Evolutionary conservation across 2,113 vertebrate species (phyloP), one percentile per base, ranked within the genome.

Genomic region (Takifugu bimaculatus): DNA sequence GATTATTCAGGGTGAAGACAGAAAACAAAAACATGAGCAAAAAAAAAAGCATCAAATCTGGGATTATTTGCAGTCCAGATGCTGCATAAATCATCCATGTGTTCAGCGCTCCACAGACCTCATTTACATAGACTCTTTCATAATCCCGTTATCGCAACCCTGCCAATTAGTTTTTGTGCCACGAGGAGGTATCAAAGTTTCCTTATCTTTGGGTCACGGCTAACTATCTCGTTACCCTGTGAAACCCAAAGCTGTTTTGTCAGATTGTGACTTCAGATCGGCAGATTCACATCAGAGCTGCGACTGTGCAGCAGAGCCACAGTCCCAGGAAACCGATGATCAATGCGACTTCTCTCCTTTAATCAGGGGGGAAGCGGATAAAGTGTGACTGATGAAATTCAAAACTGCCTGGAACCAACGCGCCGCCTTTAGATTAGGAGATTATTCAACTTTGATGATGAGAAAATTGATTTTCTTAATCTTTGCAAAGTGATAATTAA

Each of bases 61-160:
- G 68, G 45, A 72, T 81, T 64, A 55, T 65, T 57, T 28, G 26
- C 64, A 64, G 57, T 4, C 63, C 56, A 59, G 25, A 68, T 1
- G 14, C 52, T 15, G 50, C 28, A 60, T 2, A 54, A 58, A 53
- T 57, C 29, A 65, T 54, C 67, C 50, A 7, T 29, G 60, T 49
- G 50, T 48, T 27, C 48, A 54, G 29, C 35, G 35, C 35, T 62
- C 43, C 7, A 50, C 26, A 13, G 39, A 20, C 13, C 56, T 53
- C 0, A 65, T 77, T 72, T 54, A 55, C 63, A 69, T 26, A 15
- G 20, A 54, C 32, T 15, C 5, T 39, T 27, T 43, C 13, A 29
- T 60, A 57, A 78, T 74, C 64, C 72, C 39, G 63, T 70, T 77
- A 70, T 80, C 75, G 65, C 4, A 20, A 56, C 42, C 27, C 64